Conservation (phyloP, 2,113 vertebrate genomes). For the Sinosuthora webbiana region DNA sequence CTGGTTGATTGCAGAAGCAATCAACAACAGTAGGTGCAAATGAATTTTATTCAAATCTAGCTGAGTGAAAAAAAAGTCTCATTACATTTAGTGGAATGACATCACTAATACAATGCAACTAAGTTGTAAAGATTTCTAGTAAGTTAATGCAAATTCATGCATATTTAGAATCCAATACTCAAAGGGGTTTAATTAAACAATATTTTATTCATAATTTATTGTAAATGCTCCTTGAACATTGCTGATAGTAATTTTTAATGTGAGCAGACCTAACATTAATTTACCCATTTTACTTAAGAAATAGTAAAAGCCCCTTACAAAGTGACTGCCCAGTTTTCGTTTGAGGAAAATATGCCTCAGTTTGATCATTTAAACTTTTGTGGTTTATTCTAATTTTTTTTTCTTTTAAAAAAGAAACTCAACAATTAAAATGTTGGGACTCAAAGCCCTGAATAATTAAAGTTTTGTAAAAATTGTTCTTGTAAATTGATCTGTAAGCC, state of each 20-base stretch:
- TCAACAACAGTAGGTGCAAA: conserved; percentile 13
- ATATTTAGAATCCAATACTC: conserved; percentile 75
- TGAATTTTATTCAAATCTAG: conserved; percentile 7
- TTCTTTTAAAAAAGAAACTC: neutral
- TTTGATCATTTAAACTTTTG: conserved; percentile 41
- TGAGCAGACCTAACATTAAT: conserved; percentile 78
- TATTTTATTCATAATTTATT: conserved; percentile 74
- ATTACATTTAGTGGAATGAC: conserved; percentile 39
- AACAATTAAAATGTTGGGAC: conserved; percentile 58
- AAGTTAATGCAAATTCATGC: conserved; percentile 65
- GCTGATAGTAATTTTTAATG: conserved; percentile 81
- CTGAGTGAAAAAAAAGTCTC: conserved; percentile 26
- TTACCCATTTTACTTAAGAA: conserved; percentile 78
- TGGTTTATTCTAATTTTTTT: conserved; percentile 2
- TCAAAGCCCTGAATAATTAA: conserved; percentile 79
- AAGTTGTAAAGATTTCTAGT: conserved; percentile 54
- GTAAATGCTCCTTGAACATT: conserved; percentile 79
- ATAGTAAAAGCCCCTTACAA: conserved; percentile 82
- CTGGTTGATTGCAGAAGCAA: neutral
- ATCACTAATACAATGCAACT: conserved; percentile 44
- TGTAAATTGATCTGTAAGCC: conserved; percentile 29
- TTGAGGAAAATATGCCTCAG: conserved; percentile 60
- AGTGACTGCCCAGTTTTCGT: conserved; percentile 74
- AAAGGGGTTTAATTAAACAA: conserved; percentile 78
- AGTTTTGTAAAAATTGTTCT: conserved; percentile 66